Evolutionary conservation across 2,888 invertebrate genomes (phyloP).

Genomic region (Cyaniris semiargus): DNA sequence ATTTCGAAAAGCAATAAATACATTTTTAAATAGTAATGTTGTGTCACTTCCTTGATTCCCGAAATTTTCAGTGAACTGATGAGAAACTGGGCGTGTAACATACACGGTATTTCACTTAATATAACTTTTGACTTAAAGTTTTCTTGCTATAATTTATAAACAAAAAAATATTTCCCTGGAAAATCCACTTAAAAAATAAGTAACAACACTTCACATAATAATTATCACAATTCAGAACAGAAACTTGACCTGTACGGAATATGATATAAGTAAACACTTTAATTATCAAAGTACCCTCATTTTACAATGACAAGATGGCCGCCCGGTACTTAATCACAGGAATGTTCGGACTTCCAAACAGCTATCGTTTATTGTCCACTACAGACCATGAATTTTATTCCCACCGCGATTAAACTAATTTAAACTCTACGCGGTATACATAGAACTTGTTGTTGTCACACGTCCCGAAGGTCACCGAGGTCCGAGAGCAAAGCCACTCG

Average conservation of each 20-base stretch:
- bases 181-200: too few species aligned
- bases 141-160: too few species aligned
- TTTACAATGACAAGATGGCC: not conserved
- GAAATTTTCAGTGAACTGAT: too few species aligned
- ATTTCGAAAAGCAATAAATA: too few species aligned
- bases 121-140: too few species aligned
- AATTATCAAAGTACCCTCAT: conserved; percentile 2
- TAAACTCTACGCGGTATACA: not conserved
- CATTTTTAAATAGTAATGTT: too few species aligned
- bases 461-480: conserved; percentile 9
- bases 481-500: not conserved
- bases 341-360: conserved; percentile 27
- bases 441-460: conserved; percentile 12
- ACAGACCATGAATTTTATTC: conserved; percentile 24
- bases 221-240: too few species aligned
- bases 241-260: not conserved
- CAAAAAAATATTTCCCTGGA: too few species aligned
- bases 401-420: conserved; percentile 20
- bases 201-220: too few species aligned
- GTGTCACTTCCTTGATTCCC: too few species aligned
- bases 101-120: too few species aligned
- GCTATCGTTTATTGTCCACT: conserved; percentile 30
- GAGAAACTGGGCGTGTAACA: too few species aligned
- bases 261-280: not conserved
- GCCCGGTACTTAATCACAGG: conserved; percentile 23